phyloP scores from a whole-genome alignment of 2,888 invertebrate species.

The Apamea anceps region DNA sequence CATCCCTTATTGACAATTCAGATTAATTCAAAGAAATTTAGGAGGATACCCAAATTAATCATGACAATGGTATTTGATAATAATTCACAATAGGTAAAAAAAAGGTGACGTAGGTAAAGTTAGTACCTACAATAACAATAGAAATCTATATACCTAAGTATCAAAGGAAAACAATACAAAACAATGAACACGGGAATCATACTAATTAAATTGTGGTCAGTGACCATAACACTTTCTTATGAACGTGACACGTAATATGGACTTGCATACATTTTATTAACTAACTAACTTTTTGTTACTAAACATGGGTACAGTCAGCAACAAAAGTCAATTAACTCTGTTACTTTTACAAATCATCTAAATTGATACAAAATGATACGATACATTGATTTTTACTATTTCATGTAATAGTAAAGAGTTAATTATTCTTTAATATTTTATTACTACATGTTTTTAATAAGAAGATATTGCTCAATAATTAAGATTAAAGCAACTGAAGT shows the following conservation, averaged over 20 bases:
- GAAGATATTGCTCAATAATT: too few species aligned
- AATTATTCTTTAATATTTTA: too few species aligned
- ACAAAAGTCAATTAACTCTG: too few species aligned
- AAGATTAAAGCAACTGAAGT: too few species aligned
- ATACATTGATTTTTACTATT: too few species aligned
- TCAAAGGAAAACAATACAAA: background rate
- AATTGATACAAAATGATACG: too few species aligned
- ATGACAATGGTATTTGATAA: background rate
- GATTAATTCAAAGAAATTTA: background rate
- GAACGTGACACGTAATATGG: background rate
- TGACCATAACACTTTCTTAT: conserved; percentile 2
- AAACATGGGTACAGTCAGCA: too few species aligned
- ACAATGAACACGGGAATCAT: conserved; percentile 9
- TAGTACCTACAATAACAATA: background rate
- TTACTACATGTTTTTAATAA: too few species aligned
- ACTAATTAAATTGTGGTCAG: conserved; percentile 12
- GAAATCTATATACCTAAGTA: background rate
- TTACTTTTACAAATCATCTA: too few species aligned
- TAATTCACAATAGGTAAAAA: background rate
- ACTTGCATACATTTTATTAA: background rate
- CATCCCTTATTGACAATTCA: background rate
- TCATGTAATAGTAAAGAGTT: too few species aligned
- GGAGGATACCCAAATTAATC: background rate
- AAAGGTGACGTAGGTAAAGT: background rate
- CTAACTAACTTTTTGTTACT: too few species aligned